These are phyloP conservation scores for Microtus oregoni DNA, from an alignment of 2,113 vertebrate genomes.

Conservation along the genomic window DNA sequence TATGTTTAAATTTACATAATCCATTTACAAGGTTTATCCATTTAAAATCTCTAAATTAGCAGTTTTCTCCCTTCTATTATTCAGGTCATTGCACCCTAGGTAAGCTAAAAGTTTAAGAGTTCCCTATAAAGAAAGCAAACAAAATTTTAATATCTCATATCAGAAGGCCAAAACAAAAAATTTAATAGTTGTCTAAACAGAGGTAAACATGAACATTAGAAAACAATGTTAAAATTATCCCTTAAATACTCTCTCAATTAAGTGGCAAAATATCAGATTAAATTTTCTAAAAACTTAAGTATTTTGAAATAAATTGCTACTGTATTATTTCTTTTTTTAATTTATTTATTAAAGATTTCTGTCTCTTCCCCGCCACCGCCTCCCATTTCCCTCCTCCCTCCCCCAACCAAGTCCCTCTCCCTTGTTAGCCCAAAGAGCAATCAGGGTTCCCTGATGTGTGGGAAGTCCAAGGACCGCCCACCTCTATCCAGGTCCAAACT, in stretches of 20 bases:
- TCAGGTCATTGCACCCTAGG: conserved; percentile 81
- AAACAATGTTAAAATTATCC: not conserved
- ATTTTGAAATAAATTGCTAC: conserved; percentile 24
- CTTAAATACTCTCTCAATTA: not conserved
- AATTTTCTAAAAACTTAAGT: not conserved
- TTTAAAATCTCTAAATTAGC: conserved; percentile 88
- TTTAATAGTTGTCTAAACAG: conserved; percentile 76
- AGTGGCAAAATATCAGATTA: conserved; percentile 4
- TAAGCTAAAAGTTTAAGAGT: conserved; percentile 88
- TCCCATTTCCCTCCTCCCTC: too few species aligned
- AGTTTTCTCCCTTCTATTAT: conserved; percentile 86
- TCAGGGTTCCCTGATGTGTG: too few species aligned
- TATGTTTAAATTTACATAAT: conserved; percentile 89
- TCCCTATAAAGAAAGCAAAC: conserved; percentile 85
- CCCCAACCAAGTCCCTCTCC: too few species aligned
- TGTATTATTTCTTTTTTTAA: not conserved
- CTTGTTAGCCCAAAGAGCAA: too few species aligned
- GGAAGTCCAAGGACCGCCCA: too few species aligned
- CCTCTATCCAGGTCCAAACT: too few species aligned
- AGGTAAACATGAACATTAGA: conserved; percentile 15
- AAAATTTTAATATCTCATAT: conserved; percentile 85
- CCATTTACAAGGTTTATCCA: conserved; percentile 83
- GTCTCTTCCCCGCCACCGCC: too few species aligned
- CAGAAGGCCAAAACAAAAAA: conserved; percentile 85
- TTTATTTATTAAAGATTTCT: too few species aligned